Evolutionary conservation across 2,888 invertebrate species (phyloP), one percentile per base, ranked within the genome.

Genomic region (Euspilapteryx auroguttella): DNA sequence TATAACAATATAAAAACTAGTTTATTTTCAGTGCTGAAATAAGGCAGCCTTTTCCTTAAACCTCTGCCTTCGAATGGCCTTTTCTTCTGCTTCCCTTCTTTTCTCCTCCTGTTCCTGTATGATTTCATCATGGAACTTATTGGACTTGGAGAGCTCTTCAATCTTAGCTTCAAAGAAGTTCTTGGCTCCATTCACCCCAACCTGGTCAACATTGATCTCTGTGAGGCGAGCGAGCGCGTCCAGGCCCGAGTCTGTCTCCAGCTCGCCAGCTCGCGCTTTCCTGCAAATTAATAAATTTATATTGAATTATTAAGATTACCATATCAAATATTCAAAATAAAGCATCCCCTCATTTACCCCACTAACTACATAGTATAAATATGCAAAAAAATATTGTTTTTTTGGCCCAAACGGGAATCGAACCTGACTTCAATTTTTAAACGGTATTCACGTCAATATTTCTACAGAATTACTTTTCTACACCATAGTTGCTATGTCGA

Each of bases 151-250:
- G 36, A 93, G 81, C 49, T 93, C 88, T 48, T 89, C 89, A 45
- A 96, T 95, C 85, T 96, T 96, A 0, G 94, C 93, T 76, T 95
- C 94, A 51, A 96, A 96, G 77, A 96, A 96, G 51, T 88, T 86
- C 57, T 95, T 95, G 20, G 96, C 96, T 9, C 94, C 96, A 37
- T 87, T 88, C 0, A 96, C 96, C 1, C 96, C 96, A 12, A 94
- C 94, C 75, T 93, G 87, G 38, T 94, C 92, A 0, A 96, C 95
- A 51, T 94, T 87, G 33, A 96, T 89, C 69, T 95, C 95, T 4
- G 92, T 89, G 15, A 95, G 71, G 38, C 86, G 80, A 6, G 94
- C 95, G 42, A 96, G 65, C 36, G 93, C 88, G 36, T 85, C 86
- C 29, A 97, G 76, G 1, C 94, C 95, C 9, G 93, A 93, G 50